Evolutionary conservation across 2,113 vertebrate species (phyloP), one percentile per base, ranked within the genome.

Genomic region (Hyla sarda): DNA sequence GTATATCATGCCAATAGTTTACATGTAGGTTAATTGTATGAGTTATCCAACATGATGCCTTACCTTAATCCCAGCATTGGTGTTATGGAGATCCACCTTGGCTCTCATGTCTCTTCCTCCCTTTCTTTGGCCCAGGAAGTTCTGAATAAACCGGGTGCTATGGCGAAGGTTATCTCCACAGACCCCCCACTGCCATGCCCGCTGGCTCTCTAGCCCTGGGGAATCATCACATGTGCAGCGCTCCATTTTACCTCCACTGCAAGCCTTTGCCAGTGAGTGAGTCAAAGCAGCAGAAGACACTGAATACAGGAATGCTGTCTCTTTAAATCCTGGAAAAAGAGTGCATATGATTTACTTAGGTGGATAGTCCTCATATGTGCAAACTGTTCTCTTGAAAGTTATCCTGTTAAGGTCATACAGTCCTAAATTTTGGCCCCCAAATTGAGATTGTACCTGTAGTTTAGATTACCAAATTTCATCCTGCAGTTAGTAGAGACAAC

Each of bases 151-250:
- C 91, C 96, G 98, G 91, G 97, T 98, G 94, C 98, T 99, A 87
- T 99, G 99, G 87, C 97, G 98, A 89, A 99, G 95, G 92, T 99
- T 99, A 95, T 99, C 98, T 0, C 98, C 98, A 0, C 98, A 99
- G 78, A 99, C 95, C 0, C 98, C 98, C 98, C 98, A 99, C 88
- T 99, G 98, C 98, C 98, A 99, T 9, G 98, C 97, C 87, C 98
- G 96, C 41, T 96, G 94, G 88, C 98, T 97, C 92, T 99, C 96
- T 90, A 99, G 95, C 25, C 96, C 98, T 0, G 97, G 97, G 19
- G 98, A 98, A 86, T 99, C 98, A 1, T 99, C 98, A 0, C 98
- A 99, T 23, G 97, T 99, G 89, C 98, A 99, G 78, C 98, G 95
- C 90, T 99, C 98, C 98, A 99, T 99, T 23, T 98, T 96, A 11